Evolutionary conservation across 2,888 invertebrate genomes (phyloP).

Genomic region (Ochropleura plecta): DNA sequence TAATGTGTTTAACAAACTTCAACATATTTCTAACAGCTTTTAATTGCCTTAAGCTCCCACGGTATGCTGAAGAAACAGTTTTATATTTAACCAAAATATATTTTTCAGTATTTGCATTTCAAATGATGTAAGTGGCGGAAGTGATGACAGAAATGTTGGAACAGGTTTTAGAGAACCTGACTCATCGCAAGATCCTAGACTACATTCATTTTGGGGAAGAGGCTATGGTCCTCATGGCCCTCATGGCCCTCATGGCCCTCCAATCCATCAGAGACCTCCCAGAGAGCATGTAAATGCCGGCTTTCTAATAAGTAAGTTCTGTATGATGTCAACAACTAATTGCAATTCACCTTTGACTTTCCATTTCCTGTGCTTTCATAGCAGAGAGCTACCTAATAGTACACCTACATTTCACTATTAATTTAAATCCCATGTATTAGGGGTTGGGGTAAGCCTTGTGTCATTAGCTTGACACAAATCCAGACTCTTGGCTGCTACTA

Average conservation of each 20-base stretch:
- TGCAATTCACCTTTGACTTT: neutral
- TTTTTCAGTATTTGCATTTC: conserved; percentile 27
- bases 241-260: conserved; percentile 72
- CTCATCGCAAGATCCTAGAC: conserved; percentile 33
- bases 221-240: conserved; percentile 75
- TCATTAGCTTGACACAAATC: no score
- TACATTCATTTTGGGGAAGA: conserved; percentile 63
- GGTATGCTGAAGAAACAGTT: neutral
- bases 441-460: no score
- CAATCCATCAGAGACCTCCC: conserved; percentile 37
- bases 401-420: no score
- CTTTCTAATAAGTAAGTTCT: conserved; percentile 77
- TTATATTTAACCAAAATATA: neutral
- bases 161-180: neutral
- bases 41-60: neutral
- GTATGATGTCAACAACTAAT: neutral
- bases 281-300: conserved; percentile 56
- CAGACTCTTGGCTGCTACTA: no score
- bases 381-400: neutral
- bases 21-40: neutral
- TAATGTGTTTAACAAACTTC: neutral
- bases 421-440: no score
- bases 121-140: conserved; percentile 4
- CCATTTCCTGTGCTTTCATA: neutral
- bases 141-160: neutral